phyloP scores from a whole-genome alignment of 2,888 invertebrate species.

The Rugalucina vietnamica region DNA sequence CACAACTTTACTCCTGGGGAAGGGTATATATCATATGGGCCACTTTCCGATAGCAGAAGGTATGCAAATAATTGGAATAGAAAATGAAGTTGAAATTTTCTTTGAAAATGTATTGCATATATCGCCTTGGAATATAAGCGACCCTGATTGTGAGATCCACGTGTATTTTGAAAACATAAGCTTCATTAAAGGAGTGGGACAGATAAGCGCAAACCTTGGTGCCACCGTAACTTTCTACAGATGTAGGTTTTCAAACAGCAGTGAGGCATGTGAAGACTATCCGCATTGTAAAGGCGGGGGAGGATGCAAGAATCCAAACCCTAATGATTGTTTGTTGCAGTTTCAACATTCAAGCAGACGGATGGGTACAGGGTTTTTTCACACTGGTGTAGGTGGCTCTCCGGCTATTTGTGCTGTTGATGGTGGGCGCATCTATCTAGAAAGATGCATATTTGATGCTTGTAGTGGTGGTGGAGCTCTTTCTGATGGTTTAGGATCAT shows the following conservation, averaged over 20 bases:
- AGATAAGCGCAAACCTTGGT: neutral
- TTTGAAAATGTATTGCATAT: neutral
- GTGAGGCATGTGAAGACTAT: constrained; percentile 15
- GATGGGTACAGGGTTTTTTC: neutral
- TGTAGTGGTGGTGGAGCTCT: constrained; percentile 47
- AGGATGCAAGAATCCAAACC: constrained; percentile 19
- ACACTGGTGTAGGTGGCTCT: constrained; percentile 19
- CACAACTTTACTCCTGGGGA: constrained; percentile 35
- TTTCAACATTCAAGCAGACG: neutral
- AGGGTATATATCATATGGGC: constrained; percentile 18
- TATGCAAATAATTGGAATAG: constrained; percentile 46
- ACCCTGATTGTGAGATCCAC: neutral
- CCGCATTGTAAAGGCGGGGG: constrained; percentile 5
- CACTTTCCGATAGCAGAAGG: neutral
- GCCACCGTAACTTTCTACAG: constrained; percentile 20
- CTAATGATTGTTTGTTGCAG: neutral
- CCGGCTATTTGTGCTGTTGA: constrained; percentile 17
- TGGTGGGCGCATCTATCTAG: constrained; percentile 26
- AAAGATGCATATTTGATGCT: constrained; percentile 38
- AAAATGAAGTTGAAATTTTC: constrained; percentile 34
- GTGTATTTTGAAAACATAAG: constrained; percentile 48
- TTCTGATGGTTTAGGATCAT: constrained; percentile 18
- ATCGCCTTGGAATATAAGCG: no score
- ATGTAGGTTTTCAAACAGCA: constrained; percentile 38
- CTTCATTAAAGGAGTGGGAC: constrained; percentile 15